Evolutionary conservation across 2,797 vertebrate species (phyloP).

Genomic region (Euthynnus affinis): DNA sequence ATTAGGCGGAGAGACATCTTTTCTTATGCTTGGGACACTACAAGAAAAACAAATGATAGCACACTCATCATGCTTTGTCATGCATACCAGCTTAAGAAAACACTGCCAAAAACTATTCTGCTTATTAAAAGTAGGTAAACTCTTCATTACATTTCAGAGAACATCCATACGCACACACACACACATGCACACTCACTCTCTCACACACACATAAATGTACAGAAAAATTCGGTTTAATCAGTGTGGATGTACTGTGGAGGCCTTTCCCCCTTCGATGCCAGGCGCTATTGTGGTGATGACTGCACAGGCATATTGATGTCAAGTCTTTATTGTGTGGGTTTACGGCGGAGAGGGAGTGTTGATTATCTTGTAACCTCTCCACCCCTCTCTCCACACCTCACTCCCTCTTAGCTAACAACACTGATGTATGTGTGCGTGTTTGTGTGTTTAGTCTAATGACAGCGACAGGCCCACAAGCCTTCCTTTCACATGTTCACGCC

Average conservation of each 20-base stretch:
- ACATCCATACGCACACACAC: not conserved
- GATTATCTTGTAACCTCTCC: conserved; percentile 76
- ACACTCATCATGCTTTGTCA: not conserved
- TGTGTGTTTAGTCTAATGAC: conserved; percentile 76
- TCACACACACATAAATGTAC: conserved; percentile 16
- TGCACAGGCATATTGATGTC: conserved; percentile 77
- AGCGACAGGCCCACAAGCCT: conserved; percentile 55
- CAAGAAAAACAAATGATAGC: no score
- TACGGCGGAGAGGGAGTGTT: conserved; percentile 68
- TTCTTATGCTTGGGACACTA: not conserved
- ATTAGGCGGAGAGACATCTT: not conserved
- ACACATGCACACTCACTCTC: conserved; percentile 23
- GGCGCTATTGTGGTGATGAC: conserved; percentile 64
- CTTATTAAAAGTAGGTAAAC: conserved; percentile 58
- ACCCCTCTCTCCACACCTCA: conserved; percentile 61
- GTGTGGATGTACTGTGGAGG: conserved; percentile 61
- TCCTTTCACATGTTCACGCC: conserved; percentile 54
- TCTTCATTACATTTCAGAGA: conserved; percentile 8
- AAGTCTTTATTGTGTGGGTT: conserved; percentile 79
- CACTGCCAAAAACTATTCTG: conserved; percentile 20
- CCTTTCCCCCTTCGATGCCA: conserved; percentile 62
- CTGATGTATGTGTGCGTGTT: conserved; percentile 7
- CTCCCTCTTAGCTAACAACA: conserved; percentile 67
- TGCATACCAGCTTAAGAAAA: no score
- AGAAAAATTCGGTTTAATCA: conserved; percentile 67